phyloP scores from a whole-genome alignment of 2,797 vertebrate species.

The Telmatherina bonti region DNA sequence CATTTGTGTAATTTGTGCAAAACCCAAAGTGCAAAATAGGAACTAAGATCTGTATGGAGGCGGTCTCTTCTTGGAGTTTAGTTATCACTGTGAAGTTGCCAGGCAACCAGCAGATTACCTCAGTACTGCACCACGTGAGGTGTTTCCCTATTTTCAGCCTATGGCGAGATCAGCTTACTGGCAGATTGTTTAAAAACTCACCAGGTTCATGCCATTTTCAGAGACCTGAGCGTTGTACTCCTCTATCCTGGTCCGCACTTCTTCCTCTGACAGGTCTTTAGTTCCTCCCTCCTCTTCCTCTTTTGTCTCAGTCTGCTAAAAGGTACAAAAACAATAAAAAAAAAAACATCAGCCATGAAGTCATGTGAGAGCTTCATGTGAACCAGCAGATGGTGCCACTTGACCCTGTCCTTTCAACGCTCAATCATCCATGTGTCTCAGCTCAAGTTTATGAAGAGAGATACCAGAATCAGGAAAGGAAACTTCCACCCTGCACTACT shows the following conservation, averaged over 20 bases:
- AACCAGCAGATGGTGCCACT: conserved; percentile 63
- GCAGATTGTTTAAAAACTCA: conserved; percentile 61
- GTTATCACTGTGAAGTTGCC: not conserved
- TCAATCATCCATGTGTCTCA: conserved; percentile 1
- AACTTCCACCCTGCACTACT: not conserved
- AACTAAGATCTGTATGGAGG: not conserved
- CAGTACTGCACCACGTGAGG: too few relatives aligned
- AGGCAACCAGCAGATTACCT: conserved; percentile 1
- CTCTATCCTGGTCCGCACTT: conserved; percentile 88
- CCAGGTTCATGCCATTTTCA: conserved; percentile 94
- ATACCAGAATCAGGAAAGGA: not conserved
- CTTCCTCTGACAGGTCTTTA: conserved; percentile 82
- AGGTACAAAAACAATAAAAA: conserved; percentile 33
- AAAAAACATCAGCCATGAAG: conserved; percentile 3
- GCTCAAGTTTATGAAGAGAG: conserved; percentile 32
- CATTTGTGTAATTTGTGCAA: not conserved
- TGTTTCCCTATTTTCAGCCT: too few relatives aligned
- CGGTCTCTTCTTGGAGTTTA: too few relatives aligned
- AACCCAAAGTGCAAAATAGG: not conserved
- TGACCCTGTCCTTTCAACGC: not conserved
- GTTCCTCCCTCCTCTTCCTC: conserved; percentile 80
- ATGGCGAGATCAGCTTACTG: too few relatives aligned
- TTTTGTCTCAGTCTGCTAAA: conserved; percentile 86
- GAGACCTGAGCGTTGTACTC: conserved; percentile 89
- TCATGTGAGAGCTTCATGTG: not conserved